These are phyloP conservation scores for Hymenochirus boettgeri DNA, from an alignment of 2,113 vertebrate species.

Conservation along the genomic window DNA sequence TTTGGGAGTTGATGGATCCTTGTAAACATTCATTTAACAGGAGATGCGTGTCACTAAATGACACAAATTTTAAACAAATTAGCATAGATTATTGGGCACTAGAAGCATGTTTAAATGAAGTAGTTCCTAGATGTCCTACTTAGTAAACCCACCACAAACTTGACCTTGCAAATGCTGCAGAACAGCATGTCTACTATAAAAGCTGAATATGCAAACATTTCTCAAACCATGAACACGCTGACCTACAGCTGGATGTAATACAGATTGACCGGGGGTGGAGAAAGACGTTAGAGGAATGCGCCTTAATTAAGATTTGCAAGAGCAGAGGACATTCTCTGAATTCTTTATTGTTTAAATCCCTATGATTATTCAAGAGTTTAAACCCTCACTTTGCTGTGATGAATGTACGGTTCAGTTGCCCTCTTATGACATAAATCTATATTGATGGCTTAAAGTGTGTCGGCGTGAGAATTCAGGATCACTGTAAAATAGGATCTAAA, in stretches of 20 bases:
- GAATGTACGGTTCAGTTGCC: not conserved
- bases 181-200: conserved; percentile 8
- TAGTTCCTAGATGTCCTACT: conserved; percentile 13
- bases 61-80: conserved; percentile 11
- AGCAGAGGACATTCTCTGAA: conserved; percentile 27
- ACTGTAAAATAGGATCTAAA: too few relatives aligned
- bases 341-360: conserved; percentile 33
- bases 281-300: conserved; percentile 16
- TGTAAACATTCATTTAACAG: not conserved
- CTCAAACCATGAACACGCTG: not conserved
- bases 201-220: conserved; percentile 26
- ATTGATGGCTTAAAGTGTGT: conserved; percentile 1
- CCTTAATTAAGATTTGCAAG: conserved; percentile 33
- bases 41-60: not conserved
- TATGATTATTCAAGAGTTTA: conserved; percentile 30
- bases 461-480: not conserved
- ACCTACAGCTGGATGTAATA: conserved; percentile 22
- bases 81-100: conserved; percentile 4
- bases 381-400: conserved; percentile 2
- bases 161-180: conserved; percentile 20
- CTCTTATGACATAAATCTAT: conserved; percentile 7
- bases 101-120: conserved; percentile 20
- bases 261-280: conserved; percentile 9
- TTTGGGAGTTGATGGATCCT: not conserved
- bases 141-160: conserved; percentile 14